Evolutionary conservation across 92 coral and sea anemone genomes (phyloP), one percentile per base, ranked within the genome.

Genomic region (Palythoa grandiflora): DNA sequence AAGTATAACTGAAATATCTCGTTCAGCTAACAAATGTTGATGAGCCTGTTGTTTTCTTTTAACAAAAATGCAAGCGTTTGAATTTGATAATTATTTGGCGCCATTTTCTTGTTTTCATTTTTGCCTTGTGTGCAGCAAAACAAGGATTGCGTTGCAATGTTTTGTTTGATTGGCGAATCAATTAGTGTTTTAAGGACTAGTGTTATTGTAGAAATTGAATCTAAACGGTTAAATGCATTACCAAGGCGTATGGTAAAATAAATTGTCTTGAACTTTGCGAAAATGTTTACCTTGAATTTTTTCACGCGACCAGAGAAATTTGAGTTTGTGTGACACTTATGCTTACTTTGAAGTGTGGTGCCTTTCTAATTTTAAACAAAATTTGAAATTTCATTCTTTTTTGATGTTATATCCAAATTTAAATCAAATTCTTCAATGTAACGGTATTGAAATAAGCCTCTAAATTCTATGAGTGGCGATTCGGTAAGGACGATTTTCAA

Each of bases 341-440:
- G 60, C 48, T 39, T 39, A 75, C 37, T 75, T 15, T 39, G 53
- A 74, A 40, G 55, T 39, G 13, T 37, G 79, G 61, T 75, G 17
- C 79, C 79, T 75, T 8, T 36, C 9, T 14, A 75, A 15, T 75
- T 75, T 39, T 75, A 16, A 47, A 37, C 57, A 2, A 39, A 47
- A 39, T 75, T 75, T 39, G 16, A 47, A 75, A 47, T 47, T 15
- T 75, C 55, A 0, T 75, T 14, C 79, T 8, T 15, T 75, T 60
- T 75, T 3, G 79, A 39, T 39, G 15, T 39, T 47, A 15, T 15
- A 47, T 75, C 61, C 38, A 47, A 75, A 19, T 75, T 75, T 75
- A 3, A 75, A 17, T 75, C 79, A 75, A 75, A 47, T 39, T 39
- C 57, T 47, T 75, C 36, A 47, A 75, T 75, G 79, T 75, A 75